Evolutionary conservation across 2,113 vertebrate genomes (phyloP).

Genomic region (Aepyceros melampus): DNA sequence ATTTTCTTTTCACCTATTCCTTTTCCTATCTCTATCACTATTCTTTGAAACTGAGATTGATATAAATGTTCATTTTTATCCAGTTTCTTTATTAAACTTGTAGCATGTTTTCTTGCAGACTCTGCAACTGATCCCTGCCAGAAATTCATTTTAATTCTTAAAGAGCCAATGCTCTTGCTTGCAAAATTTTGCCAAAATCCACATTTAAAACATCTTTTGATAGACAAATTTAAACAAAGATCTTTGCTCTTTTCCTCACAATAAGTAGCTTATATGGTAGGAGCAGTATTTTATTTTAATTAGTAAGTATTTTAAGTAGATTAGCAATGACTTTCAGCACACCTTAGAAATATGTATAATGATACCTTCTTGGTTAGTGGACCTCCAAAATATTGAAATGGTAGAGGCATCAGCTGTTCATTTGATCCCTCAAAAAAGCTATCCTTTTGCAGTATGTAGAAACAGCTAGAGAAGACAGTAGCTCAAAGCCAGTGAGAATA

Average conservation of each 20-base stretch:
- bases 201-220: not conserved
- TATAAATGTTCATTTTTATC: not conserved
- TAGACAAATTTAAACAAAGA: slow-evolving; percentile 17
- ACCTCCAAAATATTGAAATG: not conserved
- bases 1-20: not conserved
- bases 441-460: not conserved
- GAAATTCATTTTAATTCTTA: slow-evolving; percentile 1
- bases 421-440: not conserved
- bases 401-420: not conserved
- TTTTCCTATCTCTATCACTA: not conserved
- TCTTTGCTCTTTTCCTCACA: not conserved
- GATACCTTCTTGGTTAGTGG: not conserved
- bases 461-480: not conserved
- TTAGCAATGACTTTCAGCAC: not conserved
- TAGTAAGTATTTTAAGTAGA: not conserved
- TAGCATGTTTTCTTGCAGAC: not conserved
- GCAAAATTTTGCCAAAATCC: not conserved
- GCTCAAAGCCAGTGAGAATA: not conserved
- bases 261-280: not conserved
- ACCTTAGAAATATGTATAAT: not conserved
- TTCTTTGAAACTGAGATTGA: not conserved
- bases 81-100: not conserved
- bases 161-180: not conserved
- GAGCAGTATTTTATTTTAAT: slow-evolving; percentile 3
- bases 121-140: not conserved